phyloP scores from a whole-genome alignment of 2,888 invertebrate species.

The Cheilosia pagana region DNA sequence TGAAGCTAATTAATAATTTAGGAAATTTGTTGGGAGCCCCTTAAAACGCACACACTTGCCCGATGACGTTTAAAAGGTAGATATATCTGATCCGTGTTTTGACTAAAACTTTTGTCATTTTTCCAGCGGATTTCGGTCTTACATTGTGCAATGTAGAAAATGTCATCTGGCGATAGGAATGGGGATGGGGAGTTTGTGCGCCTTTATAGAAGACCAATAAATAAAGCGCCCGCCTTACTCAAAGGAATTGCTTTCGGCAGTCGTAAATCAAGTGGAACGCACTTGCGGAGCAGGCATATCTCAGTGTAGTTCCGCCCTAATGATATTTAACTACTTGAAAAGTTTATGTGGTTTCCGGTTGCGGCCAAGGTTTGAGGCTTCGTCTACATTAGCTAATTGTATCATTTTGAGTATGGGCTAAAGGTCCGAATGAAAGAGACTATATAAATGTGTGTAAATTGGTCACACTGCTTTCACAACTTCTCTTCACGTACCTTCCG shows the following conservation, averaged over 20 bases:
- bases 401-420: background rate
- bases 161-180: background rate
- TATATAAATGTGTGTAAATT: too few relatives aligned
- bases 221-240: slow-evolving; percentile 21
- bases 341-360: slow-evolving; percentile 31
- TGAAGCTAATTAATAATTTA: slow-evolving; percentile 45
- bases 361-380: slow-evolving; percentile 4
- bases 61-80: background rate
- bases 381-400: slow-evolving; percentile 38
- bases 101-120: background rate
- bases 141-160: background rate
- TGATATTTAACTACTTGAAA: slow-evolving; percentile 4
- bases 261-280: slow-evolving; percentile 35
- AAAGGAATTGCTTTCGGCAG: slow-evolving; percentile 11
- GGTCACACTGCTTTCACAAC: too few relatives aligned
- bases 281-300: background rate
- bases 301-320: slow-evolving; percentile 17
- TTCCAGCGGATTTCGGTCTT: too few relatives aligned
- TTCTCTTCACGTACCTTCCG: too few relatives aligned
- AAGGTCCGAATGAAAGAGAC: too few relatives aligned
- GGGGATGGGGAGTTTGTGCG: slow-evolving; percentile 1
- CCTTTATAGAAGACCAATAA: slow-evolving; percentile 10
- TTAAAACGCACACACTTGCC: background rate
- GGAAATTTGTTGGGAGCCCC: slow-evolving; percentile 17
- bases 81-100: background rate